Evolutionary conservation across 2,797 vertebrate genomes (phyloP).

Genomic region (Lepilemur ruficaudatus): DNA sequence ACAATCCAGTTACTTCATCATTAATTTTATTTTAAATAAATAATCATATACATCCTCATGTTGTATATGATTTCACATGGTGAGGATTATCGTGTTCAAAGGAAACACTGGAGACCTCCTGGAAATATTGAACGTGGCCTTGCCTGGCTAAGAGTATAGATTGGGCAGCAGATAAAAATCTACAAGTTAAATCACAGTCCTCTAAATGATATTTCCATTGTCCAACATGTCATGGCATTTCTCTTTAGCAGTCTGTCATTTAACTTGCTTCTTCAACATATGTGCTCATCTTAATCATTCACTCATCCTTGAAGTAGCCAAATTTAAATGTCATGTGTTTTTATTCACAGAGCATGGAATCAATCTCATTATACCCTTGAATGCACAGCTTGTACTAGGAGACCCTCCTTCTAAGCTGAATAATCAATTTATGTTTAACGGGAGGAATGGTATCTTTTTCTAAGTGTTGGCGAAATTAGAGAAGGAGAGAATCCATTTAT

Average conservation of each 20-base stretch:
- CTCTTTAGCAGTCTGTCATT: neutral
- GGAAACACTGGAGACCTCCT: neutral
- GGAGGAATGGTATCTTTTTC: slow-evolving; percentile 68
- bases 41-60: too few relatives aligned
- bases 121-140: neutral
- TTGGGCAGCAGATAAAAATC: neutral
- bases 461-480: slow-evolving; percentile 40
- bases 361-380: slow-evolving; percentile 79
- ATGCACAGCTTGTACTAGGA: slow-evolving; percentile 64
- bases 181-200: neutral
- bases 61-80: neutral
- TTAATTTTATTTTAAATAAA: neutral
- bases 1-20: neutral
- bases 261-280: slow-evolving; percentile 19
- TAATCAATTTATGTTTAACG: slow-evolving; percentile 83
- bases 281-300: slow-evolving; percentile 52
- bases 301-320: slow-evolving; percentile 61
- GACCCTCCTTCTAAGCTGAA: slow-evolving; percentile 72
- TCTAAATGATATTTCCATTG: neutral
- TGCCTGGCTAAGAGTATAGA: neutral
- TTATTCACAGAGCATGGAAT: slow-evolving; percentile 72
- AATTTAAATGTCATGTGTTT: slow-evolving; percentile 75
- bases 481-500: slow-evolving; percentile 9
- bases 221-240: neutral
- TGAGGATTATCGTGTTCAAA: neutral